Evolutionary conservation across 2,113 vertebrate species (phyloP), one percentile per base, ranked within the genome.

Genomic region (Sphaerodactylus townsendi): DNA sequence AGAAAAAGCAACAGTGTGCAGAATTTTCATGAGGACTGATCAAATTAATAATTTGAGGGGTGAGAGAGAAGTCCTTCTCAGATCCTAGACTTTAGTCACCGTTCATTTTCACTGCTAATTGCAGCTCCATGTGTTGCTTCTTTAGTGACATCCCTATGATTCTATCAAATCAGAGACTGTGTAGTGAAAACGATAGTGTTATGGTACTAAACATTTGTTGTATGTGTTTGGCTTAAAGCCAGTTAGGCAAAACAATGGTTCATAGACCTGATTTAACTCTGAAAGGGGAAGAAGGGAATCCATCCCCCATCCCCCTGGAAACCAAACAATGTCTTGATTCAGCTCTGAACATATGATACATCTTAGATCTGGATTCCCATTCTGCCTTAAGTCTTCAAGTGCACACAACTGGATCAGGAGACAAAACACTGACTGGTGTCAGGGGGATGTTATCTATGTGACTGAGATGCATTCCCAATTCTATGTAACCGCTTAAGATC

Each of bases 1-100:
- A 90, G 86, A 86, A 48, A 86, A 93, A 93, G 91, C 69, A 83
- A 30, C 10, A 30, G 14, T 75, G 73, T 21, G 25, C 71, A 46
- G 71, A 75, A 53, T 75, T 75, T 19, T 33, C 30, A 53, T 10
- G 13, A 50, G 30, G 1, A n/a, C 48, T 73, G 28, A 33, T 44
- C 9, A 14, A 62, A 62, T 7, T 10, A 2, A 21, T 50, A 17
- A 53, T 33, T 76, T 53, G n/a, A 56, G 10, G 33, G 4, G 4
- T 23, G 33, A 21, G 3, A 53, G 30, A 15, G 6, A 56, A 53
- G 50, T 19, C 5, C 33, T 21, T 56, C 23, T 28, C 2, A 53
- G 33, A 76, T 13, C 7, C 6, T 37, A 39, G 5, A 15, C 13
- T 10, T 50, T n/a, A 48, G 74, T 56, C 10, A 4, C 3, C 13